These are phyloP conservation scores for Margaritifera margaritifera DNA, from an alignment of 2,888 invertebrate genomes.

Conservation along the genomic window DNA sequence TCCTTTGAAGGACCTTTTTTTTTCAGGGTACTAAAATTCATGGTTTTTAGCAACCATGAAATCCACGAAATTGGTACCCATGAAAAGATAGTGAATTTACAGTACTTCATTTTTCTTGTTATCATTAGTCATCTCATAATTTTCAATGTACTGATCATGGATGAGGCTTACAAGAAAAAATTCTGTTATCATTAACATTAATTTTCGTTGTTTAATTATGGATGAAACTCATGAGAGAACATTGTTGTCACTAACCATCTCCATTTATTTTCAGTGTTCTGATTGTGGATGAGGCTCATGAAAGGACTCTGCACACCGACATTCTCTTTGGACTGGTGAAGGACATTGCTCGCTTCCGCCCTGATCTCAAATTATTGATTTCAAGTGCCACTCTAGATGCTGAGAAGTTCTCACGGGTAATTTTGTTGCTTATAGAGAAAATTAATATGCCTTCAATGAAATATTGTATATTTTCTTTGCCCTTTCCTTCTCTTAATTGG, in stretches of 20 bases:
- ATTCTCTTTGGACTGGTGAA: conserved; percentile 96
- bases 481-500: too few relatives aligned
- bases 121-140: too few relatives aligned
- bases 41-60: too few relatives aligned
- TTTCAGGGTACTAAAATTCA: too few relatives aligned
- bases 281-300: conserved; percentile 99
- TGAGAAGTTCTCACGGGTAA: conserved; percentile 90
- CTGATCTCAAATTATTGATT: conserved; percentile 95
- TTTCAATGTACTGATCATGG: conserved; percentile 95
- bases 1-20: too few relatives aligned
- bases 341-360: conserved; percentile 91
- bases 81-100: too few relatives aligned
- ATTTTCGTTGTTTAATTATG: conserved; percentile 94
- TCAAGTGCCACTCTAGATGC: conserved; percentile 99
- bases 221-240: conserved; percentile 99
- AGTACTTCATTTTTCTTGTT: too few relatives aligned
- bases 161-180: conserved; percentile 99
- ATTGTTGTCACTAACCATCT: conserved; percentile 71
- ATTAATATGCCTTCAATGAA: too few relatives aligned
- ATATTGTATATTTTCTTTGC: too few relatives aligned
- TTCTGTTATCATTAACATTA: conserved; percentile 74
- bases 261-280: conserved; percentile 82
- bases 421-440: not conserved
- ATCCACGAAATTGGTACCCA: too few relatives aligned
- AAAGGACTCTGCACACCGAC: conserved; percentile 97